A percentile compares a stretch with the other conserved stretches of the same genome.
Conservation (phyloP, 2,888 invertebrate genomes). For the Endomychus coccineus region DNA sequence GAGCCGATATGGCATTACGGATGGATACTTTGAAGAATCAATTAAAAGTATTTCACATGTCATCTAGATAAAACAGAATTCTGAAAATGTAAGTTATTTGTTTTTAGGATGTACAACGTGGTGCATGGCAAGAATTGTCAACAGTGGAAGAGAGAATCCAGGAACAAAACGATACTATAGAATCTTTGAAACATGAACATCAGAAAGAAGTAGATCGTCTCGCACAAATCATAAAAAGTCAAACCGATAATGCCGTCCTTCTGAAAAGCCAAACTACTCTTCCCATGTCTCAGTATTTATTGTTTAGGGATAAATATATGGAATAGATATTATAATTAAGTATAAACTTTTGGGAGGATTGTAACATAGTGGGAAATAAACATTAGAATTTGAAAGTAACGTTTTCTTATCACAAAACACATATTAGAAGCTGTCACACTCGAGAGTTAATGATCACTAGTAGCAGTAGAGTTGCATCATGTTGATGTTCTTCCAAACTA, state of each 20-base stretch:
- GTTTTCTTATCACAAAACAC: no score
- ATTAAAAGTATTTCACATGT: slow-evolving; percentile 48
- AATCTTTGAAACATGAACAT: slow-evolving; percentile 45
- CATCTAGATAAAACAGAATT: no score
- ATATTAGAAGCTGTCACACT: no score
- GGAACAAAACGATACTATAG: slow-evolving; percentile 44
- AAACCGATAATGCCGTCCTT: slow-evolving; percentile 40
- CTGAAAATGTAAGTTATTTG: slow-evolving; percentile 5
- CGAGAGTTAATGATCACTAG: no score
- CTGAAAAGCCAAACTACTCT: slow-evolving; percentile 34
- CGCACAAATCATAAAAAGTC: slow-evolving; percentile 43
- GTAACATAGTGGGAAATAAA: no score
- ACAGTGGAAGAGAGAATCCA: slow-evolving; percentile 47
- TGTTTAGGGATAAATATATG: slow-evolving; percentile 28
- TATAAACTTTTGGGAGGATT: no score
- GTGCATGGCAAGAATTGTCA: slow-evolving; percentile 47
- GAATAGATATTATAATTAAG: no score
- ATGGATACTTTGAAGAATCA: slow-evolving; percentile 47
- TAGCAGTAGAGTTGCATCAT: no score
- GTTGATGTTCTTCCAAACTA: no score
- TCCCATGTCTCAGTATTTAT: slow-evolving; percentile 35
- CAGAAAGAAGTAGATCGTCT: slow-evolving; percentile 44
- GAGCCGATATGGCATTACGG: slow-evolving; percentile 45
- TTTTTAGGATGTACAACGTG: slow-evolving; percentile 47
- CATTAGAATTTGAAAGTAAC: no score